Conservation (phyloP, 2,113 vertebrate species). For the Elachura formosa region DNA sequence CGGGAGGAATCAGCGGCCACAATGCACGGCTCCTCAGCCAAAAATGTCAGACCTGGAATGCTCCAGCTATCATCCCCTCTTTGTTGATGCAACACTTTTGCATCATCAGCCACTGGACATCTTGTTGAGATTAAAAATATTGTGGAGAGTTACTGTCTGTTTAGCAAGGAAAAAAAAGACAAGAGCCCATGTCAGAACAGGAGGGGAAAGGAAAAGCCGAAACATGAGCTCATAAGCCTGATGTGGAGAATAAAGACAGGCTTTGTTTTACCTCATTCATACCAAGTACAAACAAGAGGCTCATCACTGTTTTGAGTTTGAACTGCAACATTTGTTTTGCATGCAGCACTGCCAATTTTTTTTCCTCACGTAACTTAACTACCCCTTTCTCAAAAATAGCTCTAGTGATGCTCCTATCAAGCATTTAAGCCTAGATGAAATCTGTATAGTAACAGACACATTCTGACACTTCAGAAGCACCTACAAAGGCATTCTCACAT, state of each 20-base stretch:
- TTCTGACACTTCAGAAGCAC: background rate
- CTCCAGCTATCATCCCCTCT: background rate
- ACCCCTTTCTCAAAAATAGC: background rate
- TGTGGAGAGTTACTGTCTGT: background rate
- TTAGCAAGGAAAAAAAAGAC: background rate
- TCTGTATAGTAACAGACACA: background rate
- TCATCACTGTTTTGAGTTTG: constrained; percentile 28
- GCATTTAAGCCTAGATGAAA: background rate
- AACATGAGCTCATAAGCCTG: constrained; percentile 8
- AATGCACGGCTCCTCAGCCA: background rate
- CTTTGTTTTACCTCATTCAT: constrained; percentile 24
- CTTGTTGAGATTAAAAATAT: constrained; percentile 30
- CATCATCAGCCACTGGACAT: background rate
- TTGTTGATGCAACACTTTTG: background rate
- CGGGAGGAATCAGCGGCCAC: background rate
- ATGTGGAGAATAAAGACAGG: background rate
- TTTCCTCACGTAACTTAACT: background rate
- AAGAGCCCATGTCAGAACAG: background rate
- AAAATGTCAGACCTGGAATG: background rate
- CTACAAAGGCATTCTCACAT: background rate
- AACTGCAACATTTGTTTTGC: background rate
- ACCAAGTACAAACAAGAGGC: background rate
- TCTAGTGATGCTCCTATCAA: background rate
- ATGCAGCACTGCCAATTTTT: background rate
- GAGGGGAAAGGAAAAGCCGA: background rate